Evolutionary conservation across 2,113 vertebrate genomes (phyloP).

Genomic region (Lophotis ruficrista): DNA sequence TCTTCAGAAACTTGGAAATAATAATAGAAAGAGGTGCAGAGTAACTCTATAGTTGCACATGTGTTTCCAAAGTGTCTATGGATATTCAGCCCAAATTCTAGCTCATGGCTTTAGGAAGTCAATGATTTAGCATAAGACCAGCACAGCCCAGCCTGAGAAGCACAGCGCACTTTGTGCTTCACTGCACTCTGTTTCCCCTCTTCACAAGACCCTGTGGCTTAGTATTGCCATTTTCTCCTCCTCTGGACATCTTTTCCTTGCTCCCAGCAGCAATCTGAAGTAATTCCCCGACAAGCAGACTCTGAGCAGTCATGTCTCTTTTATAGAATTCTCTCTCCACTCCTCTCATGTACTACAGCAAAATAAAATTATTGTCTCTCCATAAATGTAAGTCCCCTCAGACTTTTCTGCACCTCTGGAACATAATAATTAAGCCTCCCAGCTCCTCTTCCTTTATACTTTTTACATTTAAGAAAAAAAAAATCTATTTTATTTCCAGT

Average conservation of each 20-base stretch:
- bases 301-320: not conserved
- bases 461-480: not conserved
- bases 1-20: conserved; percentile 51
- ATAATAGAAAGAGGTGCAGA: not conserved
- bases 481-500: not conserved
- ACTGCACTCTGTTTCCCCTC: not conserved
- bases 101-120: conserved; percentile 9
- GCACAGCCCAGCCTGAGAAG: not conserved
- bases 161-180: not conserved
- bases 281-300: conserved; percentile 1
- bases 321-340: not conserved
- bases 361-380: not conserved
- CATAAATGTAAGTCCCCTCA: not conserved
- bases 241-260: not conserved
- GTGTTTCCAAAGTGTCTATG: conserved; percentile 38
- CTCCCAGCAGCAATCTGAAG: conserved; percentile 19
- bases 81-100: conserved; percentile 48
- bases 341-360: not conserved
- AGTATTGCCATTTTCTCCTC: conserved; percentile 13
- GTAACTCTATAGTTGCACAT: conserved; percentile 28
- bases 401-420: not conserved
- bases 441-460: not conserved
- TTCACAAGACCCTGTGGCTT: not conserved
- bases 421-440: not conserved
- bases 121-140: not conserved